These are phyloP conservation scores for Varanus komodoensis DNA, from an alignment of 2,113 vertebrate genomes.

Conservation along the genomic window DNA sequence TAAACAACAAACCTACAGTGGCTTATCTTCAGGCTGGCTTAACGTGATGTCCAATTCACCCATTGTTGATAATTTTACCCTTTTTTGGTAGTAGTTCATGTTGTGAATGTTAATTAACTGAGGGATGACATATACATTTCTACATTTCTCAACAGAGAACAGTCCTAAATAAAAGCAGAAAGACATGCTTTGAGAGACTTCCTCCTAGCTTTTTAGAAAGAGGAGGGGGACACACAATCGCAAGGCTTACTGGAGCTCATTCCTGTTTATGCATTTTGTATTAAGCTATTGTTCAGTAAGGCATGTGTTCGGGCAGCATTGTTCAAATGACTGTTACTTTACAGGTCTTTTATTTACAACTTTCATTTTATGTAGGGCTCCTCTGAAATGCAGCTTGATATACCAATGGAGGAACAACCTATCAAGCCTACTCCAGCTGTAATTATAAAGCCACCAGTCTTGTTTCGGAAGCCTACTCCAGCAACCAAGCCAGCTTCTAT, in stretches of 20 bases:
- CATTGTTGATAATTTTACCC: neutral
- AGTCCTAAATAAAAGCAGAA: neutral
- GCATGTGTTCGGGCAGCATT: neutral
- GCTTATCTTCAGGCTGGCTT: too few species aligned
- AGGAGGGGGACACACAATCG: neutral
- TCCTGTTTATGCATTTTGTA: neutral
- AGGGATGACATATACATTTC: neutral
- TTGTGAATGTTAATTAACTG: neutral
- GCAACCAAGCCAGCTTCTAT: constrained; percentile 75
- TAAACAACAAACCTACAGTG: too few species aligned
- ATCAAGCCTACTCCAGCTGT: constrained; percentile 74
- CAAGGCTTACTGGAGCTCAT: neutral
- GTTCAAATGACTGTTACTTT: constrained; percentile 45
- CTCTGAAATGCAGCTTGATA: constrained; percentile 67
- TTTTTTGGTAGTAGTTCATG: neutral
- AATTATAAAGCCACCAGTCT: constrained; percentile 79
- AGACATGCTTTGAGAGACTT: neutral
- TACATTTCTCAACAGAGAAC: neutral
- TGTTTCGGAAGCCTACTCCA: constrained; percentile 80
- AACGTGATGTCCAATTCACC: too few species aligned
- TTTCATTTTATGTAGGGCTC: constrained; percentile 70
- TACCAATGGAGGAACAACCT: constrained; percentile 66
- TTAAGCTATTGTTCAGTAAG: neutral
- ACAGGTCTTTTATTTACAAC: constrained; percentile 59
- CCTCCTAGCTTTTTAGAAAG: neutral